Conservation (phyloP, 2,888 invertebrate species). For the Apamea epomidion region DNA sequence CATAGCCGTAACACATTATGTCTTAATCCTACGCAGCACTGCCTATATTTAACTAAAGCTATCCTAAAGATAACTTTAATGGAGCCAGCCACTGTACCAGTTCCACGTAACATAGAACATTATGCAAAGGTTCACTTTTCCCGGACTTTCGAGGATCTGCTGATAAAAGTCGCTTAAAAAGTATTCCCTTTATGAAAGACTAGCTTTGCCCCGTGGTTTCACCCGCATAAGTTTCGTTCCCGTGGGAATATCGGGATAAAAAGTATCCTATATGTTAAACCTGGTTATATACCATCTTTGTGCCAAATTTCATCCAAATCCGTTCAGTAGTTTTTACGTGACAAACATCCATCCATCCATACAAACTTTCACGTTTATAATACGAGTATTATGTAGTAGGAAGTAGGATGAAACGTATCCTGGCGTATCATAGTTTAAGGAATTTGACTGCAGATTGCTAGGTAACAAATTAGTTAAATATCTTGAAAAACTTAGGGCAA, state of each 20-base stretch:
- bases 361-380: too few relatives aligned
- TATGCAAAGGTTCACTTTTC: neutral
- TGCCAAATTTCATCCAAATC: too few relatives aligned
- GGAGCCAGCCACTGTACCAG: neutral
- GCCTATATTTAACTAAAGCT: neutral
- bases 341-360: too few relatives aligned
- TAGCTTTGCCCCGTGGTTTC: too few relatives aligned
- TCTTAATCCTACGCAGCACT: neutral
- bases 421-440: neutral
- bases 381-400: too few relatives aligned
- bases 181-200: neutral
- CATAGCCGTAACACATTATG: neutral
- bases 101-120: neutral
- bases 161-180: neutral
- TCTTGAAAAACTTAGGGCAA: too few relatives aligned
- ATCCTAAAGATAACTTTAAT: neutral
- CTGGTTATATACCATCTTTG: too few relatives aligned
- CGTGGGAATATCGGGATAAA: too few relatives aligned
- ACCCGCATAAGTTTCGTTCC: too few relatives aligned
- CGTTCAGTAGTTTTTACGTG: too few relatives aligned
- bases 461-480: too few relatives aligned
- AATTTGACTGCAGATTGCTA: neutral
- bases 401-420: neutral
- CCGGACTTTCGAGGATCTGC: neutral
- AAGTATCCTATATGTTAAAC: too few relatives aligned